Conservation (phyloP, 2,113 vertebrate species). For the Corythoichthys intestinalis region DNA sequence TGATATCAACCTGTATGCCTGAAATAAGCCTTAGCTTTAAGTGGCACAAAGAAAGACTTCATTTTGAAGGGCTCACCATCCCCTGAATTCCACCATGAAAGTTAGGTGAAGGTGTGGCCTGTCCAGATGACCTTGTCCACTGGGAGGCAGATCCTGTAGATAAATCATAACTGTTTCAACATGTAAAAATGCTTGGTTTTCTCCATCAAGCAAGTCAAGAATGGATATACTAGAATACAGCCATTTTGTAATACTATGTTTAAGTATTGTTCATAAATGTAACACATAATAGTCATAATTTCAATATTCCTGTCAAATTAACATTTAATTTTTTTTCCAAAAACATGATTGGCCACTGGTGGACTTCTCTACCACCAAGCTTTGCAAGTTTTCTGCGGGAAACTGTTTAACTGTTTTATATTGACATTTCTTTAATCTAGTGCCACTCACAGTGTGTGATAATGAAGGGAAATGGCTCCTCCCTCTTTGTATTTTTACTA, state of each 20-base stretch:
- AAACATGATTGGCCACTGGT: too few species aligned
- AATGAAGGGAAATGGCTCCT: constrained; percentile 38
- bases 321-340: too few species aligned
- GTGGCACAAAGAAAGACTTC: neutral
- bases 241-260: too few species aligned
- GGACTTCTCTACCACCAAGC: too few species aligned
- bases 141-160: constrained; percentile 80
- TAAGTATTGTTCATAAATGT: too few species aligned
- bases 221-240: too few species aligned
- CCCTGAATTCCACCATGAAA: constrained; percentile 85
- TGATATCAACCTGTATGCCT: neutral
- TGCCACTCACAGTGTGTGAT: constrained; percentile 8
- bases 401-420: neutral
- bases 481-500: constrained; percentile 35
- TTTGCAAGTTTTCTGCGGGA: neutral
- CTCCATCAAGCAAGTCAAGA: neutral
- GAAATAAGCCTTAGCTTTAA: neutral
- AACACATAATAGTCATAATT: too few species aligned
- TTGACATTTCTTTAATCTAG: neutral
- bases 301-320: too few species aligned
- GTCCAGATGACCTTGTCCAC: constrained; percentile 85
- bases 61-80: constrained; percentile 72
- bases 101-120: constrained; percentile 86
- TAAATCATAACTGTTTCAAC: constrained; percentile 8
- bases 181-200: neutral